Base-by-base conservation (phyloP, 2,888 invertebrate genomes). In the Scelioninae gen. 2 region DNA sequence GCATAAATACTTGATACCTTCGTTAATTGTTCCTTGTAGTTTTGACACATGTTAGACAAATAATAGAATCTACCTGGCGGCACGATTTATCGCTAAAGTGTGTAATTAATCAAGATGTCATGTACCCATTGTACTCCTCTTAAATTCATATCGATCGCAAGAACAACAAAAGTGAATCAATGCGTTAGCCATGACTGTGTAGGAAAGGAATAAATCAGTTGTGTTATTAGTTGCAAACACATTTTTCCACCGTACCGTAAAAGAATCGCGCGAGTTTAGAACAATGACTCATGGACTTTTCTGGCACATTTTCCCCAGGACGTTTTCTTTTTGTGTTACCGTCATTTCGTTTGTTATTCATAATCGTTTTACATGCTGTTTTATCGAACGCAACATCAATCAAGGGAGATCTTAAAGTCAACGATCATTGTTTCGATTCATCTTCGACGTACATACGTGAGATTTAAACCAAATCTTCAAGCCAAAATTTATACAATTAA, bases 41-140 rank as follows among this genome's bases (percentile, higher is more conserved):
- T n/a, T 52, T 63, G 28, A 52, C 22, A 63, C 33, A 9, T 33
- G 22, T 61, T 50, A 46, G 16, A 52, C n/a, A 19, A 48, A 63
- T 53, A 64, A 53, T 45, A 45, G 35, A 53, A 52, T 45, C 50
- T n/a, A 53, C 22, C 11, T 35, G 45, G 25, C 41, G 28, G n/a
- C 6, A 28, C 37, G 53, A 57, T 55, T 57, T 37, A 57, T 67
- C 46, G 48, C 33, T 7, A 18, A 37, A 10, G 5, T 41, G 48
- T 39, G 50, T 67, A 57, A 67, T 67, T 67, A 67, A 67, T 57
- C 39, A 67, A 37, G 15, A 19, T 13, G 65, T 57, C 63, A 25
- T 16, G 50, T 43, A 33, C 39, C 22, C 4, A 22, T 43, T 31
- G 61, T 45, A n/a, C n/a, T n/a, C n/a, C n/a, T 46, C 35, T 22